Evolutionary conservation across 2,113 vertebrate genomes (phyloP).

Genomic region (Dermatemys mawii): DNA sequence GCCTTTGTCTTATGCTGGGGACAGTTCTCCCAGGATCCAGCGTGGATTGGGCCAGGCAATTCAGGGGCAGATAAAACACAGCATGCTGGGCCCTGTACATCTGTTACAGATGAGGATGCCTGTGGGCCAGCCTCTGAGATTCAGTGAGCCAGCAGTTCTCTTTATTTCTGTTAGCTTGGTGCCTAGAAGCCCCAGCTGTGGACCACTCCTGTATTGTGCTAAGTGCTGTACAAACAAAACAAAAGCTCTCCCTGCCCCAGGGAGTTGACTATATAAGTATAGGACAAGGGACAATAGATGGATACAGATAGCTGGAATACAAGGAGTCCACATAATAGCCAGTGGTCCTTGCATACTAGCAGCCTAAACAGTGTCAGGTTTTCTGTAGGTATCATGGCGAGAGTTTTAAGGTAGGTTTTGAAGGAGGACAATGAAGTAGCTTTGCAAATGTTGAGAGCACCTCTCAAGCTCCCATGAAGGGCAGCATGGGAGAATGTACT

Average conservation of each 20-base stretch:
- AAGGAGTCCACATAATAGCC: not conserved
- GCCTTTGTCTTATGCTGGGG: accelerated
- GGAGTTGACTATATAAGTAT: not conserved
- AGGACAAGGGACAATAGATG: not conserved
- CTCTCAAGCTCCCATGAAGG: not conserved
- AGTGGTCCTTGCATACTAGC: not conserved
- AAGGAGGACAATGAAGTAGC: not conserved
- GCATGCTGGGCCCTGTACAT: not conserved
- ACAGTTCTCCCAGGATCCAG: not conserved
- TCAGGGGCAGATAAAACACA: not conserved
- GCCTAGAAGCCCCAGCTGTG: not conserved
- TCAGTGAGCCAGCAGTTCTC: not conserved
- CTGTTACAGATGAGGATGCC: not conserved
- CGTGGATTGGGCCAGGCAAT: not conserved
- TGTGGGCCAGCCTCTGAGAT: not conserved
- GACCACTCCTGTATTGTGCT: not conserved
- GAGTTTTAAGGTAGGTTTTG: not conserved
- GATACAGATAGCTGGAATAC: not conserved
- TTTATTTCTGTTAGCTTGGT: not conserved
- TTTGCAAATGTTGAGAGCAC: not conserved
- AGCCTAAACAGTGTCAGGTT: not conserved
- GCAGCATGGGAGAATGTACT: not conserved
- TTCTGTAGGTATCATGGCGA: not conserved
- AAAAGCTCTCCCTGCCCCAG: not conserved
- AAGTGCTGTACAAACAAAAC: not conserved